Base-by-base conservation (phyloP, 2,113 vertebrate species). In the Eclectus roratus region DNA sequence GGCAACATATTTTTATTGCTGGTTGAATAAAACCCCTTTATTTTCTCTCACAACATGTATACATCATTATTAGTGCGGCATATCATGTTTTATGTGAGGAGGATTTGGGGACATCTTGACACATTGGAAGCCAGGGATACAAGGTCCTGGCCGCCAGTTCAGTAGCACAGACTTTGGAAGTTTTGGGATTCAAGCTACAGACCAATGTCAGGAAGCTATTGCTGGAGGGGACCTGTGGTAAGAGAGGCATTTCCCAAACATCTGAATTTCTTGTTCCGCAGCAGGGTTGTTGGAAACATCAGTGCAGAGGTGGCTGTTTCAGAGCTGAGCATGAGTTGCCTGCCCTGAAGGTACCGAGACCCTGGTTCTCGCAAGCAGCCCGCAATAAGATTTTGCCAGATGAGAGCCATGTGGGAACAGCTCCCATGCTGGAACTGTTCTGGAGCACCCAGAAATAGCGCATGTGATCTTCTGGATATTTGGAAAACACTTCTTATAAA, bases 391-490 rank as follows among this genome's bases (percentile, higher is more conserved):
- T 91, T 88, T 89, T 68, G 31, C 11, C 35, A 71, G 17, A 37
- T 33, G 49, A 53, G 47, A 81, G 25, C 17, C 61, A 11, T 8
- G 23, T 41, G 24, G 47, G 50, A 25, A 9, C 39, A 58, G 2
- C 4, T 85, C 1, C 15, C 2, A 7, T 13, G 11, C 14, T 41
- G 21, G 28, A 71, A 5, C 23, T 65, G 6, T 18, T 52, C 58
- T 65, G 21, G 27, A 84, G 9, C 19, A 64, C 4, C 17, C 18
- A 71, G 21, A 71, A 71, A 31, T 19, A 31, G 49, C 28, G 13
- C 10, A 5, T 29, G 17, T 0, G 0, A 18, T 72, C 56, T 64
- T 29, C 63, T 35, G 52, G 12, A 17, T 61, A 29, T 33, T 44
- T 88, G 16, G 37, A 60, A 93, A 80, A 39, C 17, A 2, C 10